Percentiles rank a stretch among this genome's conserved stretches.
Conservation (phyloP, 2,888 invertebrate genomes). For the Diloba caeruleocephala region DNA sequence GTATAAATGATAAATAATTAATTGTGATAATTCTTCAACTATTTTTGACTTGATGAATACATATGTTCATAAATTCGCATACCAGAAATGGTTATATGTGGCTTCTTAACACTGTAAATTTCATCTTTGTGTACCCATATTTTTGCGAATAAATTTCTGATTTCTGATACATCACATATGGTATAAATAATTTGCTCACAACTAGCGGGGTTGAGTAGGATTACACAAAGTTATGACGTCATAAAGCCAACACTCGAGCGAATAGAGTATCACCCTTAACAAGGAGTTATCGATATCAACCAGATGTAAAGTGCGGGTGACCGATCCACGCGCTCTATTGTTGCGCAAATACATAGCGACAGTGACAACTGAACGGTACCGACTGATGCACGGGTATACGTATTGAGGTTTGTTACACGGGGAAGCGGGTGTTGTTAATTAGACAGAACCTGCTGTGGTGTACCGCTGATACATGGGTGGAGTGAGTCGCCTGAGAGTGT, state of each 20-base stretch:
- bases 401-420: neutral
- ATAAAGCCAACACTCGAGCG: constrained; percentile 10
- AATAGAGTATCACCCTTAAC: constrained; percentile 5
- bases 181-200: constrained; percentile 19
- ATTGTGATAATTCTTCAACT: too few species aligned
- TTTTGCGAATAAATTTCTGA: too few species aligned
- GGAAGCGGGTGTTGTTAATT: too few species aligned
- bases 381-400: constrained; percentile 6
- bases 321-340: constrained; percentile 3
- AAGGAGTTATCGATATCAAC: constrained; percentile 14
- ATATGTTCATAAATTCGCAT: too few species aligned
- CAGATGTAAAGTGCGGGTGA: neutral
- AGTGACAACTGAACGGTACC: constrained; percentile 9
- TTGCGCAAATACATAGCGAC: neutral
- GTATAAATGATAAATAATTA: too few species aligned
- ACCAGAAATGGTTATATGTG: too few species aligned
- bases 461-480: too few species aligned
- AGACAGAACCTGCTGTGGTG: too few species aligned
- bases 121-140: too few species aligned
- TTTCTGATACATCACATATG: constrained; percentile 1
- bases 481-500: too few species aligned
- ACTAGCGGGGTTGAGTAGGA: constrained; percentile 15
- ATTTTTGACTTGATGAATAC: too few species aligned
- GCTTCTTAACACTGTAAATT: too few species aligned
- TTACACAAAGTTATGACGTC: constrained; percentile 31